Percentiles rank a stretch among this genome's conserved stretches.
Evolutionary conservation across 2,797 vertebrate genomes (phyloP).

Genomic region (Ambastaia sidthimunki): DNA sequence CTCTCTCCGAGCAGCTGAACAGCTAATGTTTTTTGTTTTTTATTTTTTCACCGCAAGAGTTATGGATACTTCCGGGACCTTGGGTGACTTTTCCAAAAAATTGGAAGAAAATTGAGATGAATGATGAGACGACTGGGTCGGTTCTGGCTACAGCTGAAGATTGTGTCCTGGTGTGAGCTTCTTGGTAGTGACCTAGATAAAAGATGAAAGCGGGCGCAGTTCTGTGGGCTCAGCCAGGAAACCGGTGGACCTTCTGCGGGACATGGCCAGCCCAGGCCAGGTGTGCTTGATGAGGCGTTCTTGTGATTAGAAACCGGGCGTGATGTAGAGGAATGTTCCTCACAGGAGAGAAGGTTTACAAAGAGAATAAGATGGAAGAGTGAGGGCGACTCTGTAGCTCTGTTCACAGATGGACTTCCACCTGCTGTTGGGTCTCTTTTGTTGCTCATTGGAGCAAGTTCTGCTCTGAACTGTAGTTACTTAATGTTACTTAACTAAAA

Average conservation of each 20-base stretch:
- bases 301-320: slow-evolving; percentile 76
- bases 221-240: slow-evolving; percentile 69
- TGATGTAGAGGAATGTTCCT: slow-evolving; percentile 69
- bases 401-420: slow-evolving; percentile 69
- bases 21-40: slow-evolving; percentile 17
- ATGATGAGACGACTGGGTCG: slow-evolving; percentile 62
- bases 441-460: slow-evolving; percentile 63
- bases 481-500: slow-evolving; percentile 3
- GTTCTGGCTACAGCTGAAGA: slow-evolving; percentile 58
- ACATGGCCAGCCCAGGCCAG: slow-evolving; percentile 72
- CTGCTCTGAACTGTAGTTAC: not conserved
- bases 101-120: slow-evolving; percentile 42
- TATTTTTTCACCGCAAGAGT: slow-evolving; percentile 30
- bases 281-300: slow-evolving; percentile 78
- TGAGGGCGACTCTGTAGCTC: slow-evolving; percentile 9
- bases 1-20: slow-evolving; percentile 36
- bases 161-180: slow-evolving; percentile 55
- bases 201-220: slow-evolving; percentile 53
- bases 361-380: slow-evolving; percentile 19
- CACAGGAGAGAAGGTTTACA: slow-evolving; percentile 57
- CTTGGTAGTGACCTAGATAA: slow-evolving; percentile 49
- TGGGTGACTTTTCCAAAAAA: slow-evolving; percentile 35
- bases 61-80: slow-evolving; percentile 29
- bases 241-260: slow-evolving; percentile 73
- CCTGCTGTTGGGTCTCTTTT: slow-evolving; percentile 74